Percentiles rank a stretch among this genome's conserved stretches.
phyloP scores from a whole-genome alignment of 2,113 vertebrate genomes.

The Cheirogaleus medius region DNA sequence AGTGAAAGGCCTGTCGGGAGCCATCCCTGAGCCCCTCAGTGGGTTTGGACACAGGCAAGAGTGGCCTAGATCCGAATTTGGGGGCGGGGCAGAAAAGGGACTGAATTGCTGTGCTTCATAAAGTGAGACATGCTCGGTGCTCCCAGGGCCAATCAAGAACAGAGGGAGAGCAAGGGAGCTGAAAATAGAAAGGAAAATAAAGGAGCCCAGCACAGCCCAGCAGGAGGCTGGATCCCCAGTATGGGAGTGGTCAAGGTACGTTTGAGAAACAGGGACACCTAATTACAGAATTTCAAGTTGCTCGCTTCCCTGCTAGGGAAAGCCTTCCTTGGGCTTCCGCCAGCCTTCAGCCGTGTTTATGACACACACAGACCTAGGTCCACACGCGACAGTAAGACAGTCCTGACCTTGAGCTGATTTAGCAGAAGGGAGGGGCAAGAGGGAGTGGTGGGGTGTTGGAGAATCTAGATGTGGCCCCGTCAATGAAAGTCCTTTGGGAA shows the following conservation, averaged over 20 bases:
- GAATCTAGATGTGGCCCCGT: not conserved
- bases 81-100: not conserved
- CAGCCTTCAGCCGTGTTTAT: not conserved
- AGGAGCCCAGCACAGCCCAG: not conserved
- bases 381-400: not conserved
- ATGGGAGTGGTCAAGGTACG: not conserved
- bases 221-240: not conserved
- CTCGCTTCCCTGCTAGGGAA: not conserved
- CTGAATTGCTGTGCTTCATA: not conserved
- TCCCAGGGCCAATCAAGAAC: not conserved
- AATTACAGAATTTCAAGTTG: not conserved
- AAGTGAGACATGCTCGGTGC: not conserved
- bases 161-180: not conserved
- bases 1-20: not conserved
- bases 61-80: constrained; percentile 19
- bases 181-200: constrained; percentile 54
- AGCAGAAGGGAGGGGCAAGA: not conserved
- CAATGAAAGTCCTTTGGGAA: not conserved
- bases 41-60: not conserved
- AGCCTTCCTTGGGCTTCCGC: not conserved
- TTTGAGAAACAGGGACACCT: not conserved
- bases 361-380: too few species aligned
- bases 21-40: not conserved
- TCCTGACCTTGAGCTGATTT: not conserved
- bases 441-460: rapidly evolving